Percentiles rank a stretch among this genome's conserved stretches.
phyloP scores from a whole-genome alignment of 1,140 invertebrate species.

The Drosophila orosa region DNA sequence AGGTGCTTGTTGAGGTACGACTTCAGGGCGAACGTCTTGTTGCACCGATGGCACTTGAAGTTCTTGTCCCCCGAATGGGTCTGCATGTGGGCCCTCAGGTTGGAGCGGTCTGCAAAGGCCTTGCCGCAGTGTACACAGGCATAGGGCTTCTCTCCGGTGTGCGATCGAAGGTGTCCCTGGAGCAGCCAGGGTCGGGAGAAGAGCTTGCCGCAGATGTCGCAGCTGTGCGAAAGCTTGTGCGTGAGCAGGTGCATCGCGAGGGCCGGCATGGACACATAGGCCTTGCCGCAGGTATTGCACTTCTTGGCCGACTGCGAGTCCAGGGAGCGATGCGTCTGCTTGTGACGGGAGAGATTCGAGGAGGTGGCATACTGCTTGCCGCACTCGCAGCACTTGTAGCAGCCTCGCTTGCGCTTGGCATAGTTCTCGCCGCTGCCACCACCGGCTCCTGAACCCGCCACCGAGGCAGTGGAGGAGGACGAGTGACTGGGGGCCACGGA shows the following conservation, averaged over 20 bases:
- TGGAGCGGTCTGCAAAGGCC: constrained; percentile 90
- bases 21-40: constrained; percentile 97
- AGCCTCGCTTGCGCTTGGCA: constrained; percentile 85
- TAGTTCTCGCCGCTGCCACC: constrained; percentile 87
- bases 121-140: constrained; percentile 88
- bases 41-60: constrained; percentile 94
- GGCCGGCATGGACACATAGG: constrained; percentile 98
- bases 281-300: constrained; percentile 97
- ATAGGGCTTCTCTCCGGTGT: constrained; percentile 89
- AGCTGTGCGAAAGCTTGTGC: constrained; percentile 95
- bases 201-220: constrained; percentile 95
- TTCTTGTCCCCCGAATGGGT: constrained; percentile 96
- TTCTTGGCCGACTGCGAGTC: constrained; percentile 97
- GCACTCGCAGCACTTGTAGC: constrained; percentile 97
- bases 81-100: constrained; percentile 96
- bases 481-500: constrained; percentile 12
- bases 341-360: constrained; percentile 97
- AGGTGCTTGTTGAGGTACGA: constrained; percentile 99
- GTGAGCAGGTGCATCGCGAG: constrained; percentile 98
- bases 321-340: constrained; percentile 97
- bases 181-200: constrained; percentile 97
- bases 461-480: constrained; percentile 9
- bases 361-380: constrained; percentile 98
- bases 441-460: constrained; percentile 3
- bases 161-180: constrained; percentile 90